Conservation (phyloP, 2,113 vertebrate genomes). For the Dicentrarchus labrax region DNA sequence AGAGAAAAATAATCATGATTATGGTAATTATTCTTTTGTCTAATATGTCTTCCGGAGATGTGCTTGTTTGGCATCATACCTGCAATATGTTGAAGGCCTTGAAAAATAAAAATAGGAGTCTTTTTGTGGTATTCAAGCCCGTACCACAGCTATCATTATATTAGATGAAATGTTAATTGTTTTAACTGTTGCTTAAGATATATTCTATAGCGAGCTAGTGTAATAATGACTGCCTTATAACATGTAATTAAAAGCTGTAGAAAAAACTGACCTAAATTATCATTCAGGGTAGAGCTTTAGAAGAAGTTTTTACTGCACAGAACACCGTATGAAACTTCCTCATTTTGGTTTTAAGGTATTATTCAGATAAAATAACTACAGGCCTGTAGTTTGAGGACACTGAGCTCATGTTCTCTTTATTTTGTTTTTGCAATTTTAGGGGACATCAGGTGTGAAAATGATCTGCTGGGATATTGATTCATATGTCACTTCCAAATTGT, state of each 20-base stretch:
- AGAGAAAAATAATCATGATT: slow-evolving; percentile 78
- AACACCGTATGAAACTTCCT: neutral
- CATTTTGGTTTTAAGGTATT: neutral
- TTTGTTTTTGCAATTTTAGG: neutral
- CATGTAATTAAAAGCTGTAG: slow-evolving; percentile 17
- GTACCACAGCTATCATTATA: slow-evolving; percentile 19
- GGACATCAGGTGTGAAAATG: neutral
- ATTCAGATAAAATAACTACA: neutral
- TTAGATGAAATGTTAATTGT: slow-evolving; percentile 24
- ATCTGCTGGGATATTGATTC: neutral
- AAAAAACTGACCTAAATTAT: slow-evolving; percentile 6
- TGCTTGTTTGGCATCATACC: slow-evolving; percentile 58
- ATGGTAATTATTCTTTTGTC: slow-evolving; percentile 81
- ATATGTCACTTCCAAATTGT: too few species aligned
- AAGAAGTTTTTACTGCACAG: neutral
- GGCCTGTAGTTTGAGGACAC: neutral
- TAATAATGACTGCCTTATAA: slow-evolving; percentile 23
- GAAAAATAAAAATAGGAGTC: slow-evolving; percentile 22
- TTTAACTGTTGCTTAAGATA: slow-evolving; percentile 33
- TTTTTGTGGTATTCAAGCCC: neutral
- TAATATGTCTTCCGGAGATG: slow-evolving; percentile 55
- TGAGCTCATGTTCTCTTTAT: neutral
- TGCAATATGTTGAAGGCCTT: slow-evolving; percentile 42
- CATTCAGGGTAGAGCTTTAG: neutral
- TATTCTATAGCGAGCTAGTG: neutral